Evolutionary conservation across 1,140 invertebrate genomes (phyloP), one percentile per base, ranked within the genome.

Genomic region (Belonocnema kinseyi): DNA sequence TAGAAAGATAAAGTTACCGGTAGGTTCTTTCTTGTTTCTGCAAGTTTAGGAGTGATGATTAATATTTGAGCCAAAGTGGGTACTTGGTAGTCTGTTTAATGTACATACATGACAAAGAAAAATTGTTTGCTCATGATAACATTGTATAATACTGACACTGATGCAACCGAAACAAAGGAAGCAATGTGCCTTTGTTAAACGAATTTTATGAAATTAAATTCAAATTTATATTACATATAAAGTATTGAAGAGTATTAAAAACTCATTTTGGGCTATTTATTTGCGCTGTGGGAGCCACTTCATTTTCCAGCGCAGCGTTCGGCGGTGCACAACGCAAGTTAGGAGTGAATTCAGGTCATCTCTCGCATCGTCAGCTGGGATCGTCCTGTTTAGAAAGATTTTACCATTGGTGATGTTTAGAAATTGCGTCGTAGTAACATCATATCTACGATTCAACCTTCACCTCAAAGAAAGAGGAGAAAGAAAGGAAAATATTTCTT

Each of bases 271-370:
- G 53, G 53, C 53, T 17, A 54, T 17, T 54, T 54, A 11, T 46
- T 54, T 10, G 7, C 17, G 53, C 17, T 54, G n/a, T 10, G 53
- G 8, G 16, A 54, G 16, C 4, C 5, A 54, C 3, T 54, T 54
- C 17, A 19, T n/a, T 54, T 17, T 33, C 26, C 26, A 33, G 26
- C 26, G 26, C 16, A 54, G 17, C 53, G 16, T 54, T 54, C 17
- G 17, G 2, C 53, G n/a, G 19, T 54, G 53, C 17, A 54, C 13
- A 54, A 19, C 53, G 53, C 17, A 19, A 54, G 53, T 54, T 46
- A 46, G 53, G 53, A 54, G 53, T 54, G 53, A 46, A 46, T 54
- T 54, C 53, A 54, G 53, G 53, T 54, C 53, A 54, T 54, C 53
- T 54, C 53, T 54, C 53, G 40, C 40, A 17, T 54, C 53, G 53